These are phyloP conservation scores for Lynx canadensis DNA, from an alignment of 2,113 vertebrate genomes.

Conservation along the genomic window DNA sequence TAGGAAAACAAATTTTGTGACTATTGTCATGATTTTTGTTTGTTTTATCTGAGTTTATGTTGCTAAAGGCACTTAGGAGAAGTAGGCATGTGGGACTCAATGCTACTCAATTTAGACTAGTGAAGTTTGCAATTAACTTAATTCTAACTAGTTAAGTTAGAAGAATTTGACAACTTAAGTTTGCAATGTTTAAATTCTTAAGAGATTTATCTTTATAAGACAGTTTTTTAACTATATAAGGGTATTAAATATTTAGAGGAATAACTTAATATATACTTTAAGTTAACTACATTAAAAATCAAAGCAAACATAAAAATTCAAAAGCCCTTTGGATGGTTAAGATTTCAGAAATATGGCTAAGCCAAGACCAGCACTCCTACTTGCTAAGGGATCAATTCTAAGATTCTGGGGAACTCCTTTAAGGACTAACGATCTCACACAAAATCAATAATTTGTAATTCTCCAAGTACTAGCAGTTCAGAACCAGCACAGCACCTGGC, in stretches of 20 bases:
- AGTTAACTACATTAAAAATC: background rate
- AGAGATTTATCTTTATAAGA: background rate
- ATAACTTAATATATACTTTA: slow-evolving; percentile 3
- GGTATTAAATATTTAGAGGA: background rate
- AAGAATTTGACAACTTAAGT: background rate
- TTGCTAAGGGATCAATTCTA: background rate
- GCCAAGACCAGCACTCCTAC: background rate
- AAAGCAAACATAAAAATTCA: background rate
- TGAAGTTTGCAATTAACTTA: background rate
- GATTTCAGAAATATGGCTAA: background rate
- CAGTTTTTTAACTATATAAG: background rate
- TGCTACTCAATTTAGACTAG: background rate
- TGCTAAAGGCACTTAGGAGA: background rate
- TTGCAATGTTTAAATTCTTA: background rate
- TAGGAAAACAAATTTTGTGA: background rate
- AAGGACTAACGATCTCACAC: background rate
- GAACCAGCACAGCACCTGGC: background rate
- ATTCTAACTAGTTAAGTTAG: too few species aligned
- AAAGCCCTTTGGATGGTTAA: background rate
- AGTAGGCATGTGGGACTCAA: background rate
- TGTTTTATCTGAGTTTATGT: background rate
- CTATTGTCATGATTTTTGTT: background rate
- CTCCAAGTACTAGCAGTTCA: background rate
- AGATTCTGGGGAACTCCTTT: background rate
- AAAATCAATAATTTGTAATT: background rate